phyloP scores from a whole-genome alignment of 2,797 vertebrate species.

The Sebastes umbrosus region DNA sequence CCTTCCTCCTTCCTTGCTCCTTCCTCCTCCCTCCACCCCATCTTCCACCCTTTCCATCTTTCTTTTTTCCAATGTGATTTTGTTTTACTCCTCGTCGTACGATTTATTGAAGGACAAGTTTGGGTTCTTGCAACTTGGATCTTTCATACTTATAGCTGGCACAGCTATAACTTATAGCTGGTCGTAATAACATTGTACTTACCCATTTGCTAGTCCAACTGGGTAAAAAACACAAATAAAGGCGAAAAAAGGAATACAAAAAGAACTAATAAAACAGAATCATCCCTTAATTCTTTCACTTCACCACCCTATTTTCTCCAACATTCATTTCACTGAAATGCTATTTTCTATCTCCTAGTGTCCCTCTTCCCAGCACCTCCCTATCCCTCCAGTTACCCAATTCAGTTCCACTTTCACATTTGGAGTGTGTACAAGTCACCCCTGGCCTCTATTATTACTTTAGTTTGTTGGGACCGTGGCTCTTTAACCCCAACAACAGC shows the following conservation, averaged over 20 bases:
- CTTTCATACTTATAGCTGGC: neutral
- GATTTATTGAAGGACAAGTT: neutral
- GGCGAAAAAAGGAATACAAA: too few relatives aligned
- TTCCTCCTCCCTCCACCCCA: constrained; percentile 3
- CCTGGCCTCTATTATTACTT: constrained; percentile 1
- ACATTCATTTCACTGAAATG: neutral
- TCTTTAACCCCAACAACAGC: neutral
- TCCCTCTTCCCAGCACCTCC: neutral
- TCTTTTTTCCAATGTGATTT: constrained; percentile 29
- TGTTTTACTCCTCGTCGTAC: constrained; percentile 21
- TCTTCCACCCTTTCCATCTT: constrained; percentile 23
- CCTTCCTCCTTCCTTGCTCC: constrained; percentile 13
- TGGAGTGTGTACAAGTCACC: neutral
- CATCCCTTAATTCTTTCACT: neutral
- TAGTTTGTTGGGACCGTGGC: neutral
- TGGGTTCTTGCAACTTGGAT: neutral
- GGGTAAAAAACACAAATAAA: neutral
- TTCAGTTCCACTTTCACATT: neutral
- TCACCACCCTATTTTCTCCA: neutral
- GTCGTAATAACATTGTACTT: neutral
- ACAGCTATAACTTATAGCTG: neutral
- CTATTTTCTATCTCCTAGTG: neutral
- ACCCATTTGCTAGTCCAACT: neutral
- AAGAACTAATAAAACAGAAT: too few relatives aligned
- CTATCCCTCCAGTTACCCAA: neutral